These are phyloP conservation scores for Centruroides sculpturatus DNA, from an alignment of 1,140 invertebrate genomes.

Conservation along the genomic window DNA sequence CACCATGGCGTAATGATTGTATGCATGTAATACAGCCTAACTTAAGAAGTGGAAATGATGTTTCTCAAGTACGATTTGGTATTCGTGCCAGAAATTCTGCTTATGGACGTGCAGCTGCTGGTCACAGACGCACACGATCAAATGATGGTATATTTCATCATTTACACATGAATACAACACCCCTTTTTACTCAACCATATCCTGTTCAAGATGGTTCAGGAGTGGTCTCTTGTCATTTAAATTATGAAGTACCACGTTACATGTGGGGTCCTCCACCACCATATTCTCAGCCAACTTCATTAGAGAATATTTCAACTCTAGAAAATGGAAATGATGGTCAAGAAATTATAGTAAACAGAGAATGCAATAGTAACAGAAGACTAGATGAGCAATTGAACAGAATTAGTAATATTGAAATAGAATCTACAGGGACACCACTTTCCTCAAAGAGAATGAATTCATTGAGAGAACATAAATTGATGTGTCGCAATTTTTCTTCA, in stretches of 20 bases:
- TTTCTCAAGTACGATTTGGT: constrained; percentile 5
- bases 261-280: constrained; percentile 58
- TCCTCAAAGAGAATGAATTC: constrained; percentile 6
- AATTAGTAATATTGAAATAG: neutral
- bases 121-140: constrained; percentile 16
- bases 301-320: constrained; percentile 23
- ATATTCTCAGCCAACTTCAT: constrained; percentile 44
- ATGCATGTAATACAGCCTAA: constrained; percentile 11
- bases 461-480: neutral
- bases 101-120: constrained; percentile 1
- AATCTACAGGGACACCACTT: constrained; percentile 11
- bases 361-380: constrained; percentile 7
- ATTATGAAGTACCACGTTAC: constrained; percentile 28
- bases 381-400: neutral
- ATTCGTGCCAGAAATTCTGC: constrained; percentile 9
- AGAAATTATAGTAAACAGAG: constrained; percentile 12
- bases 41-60: neutral
- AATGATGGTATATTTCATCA: constrained; percentile 21
- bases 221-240: constrained; percentile 3
- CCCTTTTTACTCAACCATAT: constrained; percentile 5
- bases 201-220: neutral
- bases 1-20: constrained; percentile 13
- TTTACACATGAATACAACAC: constrained; percentile 12
- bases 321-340: constrained; percentile 7
- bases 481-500: constrained; percentile 15